phyloP scores from a whole-genome alignment of 2,113 vertebrate genomes.

The Sarotherodon lohbergeri region DNA sequence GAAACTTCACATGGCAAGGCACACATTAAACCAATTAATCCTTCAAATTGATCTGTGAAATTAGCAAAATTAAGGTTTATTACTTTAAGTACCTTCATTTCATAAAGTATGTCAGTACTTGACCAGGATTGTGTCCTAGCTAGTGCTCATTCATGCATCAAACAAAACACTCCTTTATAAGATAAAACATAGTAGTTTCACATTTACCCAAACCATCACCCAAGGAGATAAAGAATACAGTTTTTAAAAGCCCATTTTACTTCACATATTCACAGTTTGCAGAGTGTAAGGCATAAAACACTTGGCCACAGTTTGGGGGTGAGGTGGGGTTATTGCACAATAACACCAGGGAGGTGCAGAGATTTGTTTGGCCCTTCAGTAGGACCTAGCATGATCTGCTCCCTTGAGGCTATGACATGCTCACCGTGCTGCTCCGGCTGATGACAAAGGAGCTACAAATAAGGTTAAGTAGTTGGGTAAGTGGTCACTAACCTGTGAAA shows the following conservation, averaged over 20 bases:
- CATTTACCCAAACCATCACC: background rate
- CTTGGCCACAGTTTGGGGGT: background rate
- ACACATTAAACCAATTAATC: constrained; percentile 5
- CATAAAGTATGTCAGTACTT: background rate
- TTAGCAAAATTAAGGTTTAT: background rate
- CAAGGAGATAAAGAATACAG: background rate
- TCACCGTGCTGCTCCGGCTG: background rate
- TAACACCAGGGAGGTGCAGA: background rate
- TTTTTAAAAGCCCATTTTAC: background rate
- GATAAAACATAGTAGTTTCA: background rate
- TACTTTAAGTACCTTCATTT: background rate
- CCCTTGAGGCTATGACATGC: background rate
- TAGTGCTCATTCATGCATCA: background rate
- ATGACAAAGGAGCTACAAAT: background rate
- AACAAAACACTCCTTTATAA: background rate
- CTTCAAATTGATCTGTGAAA: background rate
- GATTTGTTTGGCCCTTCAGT: background rate
- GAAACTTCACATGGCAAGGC: constrained; percentile 28
- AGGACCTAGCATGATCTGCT: background rate
- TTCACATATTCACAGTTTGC: constrained; percentile 54
- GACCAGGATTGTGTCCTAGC: background rate
- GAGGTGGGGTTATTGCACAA: constrained; percentile 27
- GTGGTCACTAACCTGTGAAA: background rate
- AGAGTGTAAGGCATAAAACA: constrained; percentile 67
- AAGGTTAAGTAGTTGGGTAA: background rate